Base-by-base conservation (phyloP, 1,140 invertebrate genomes). In the Pogonomyrmex californicus region DNA sequence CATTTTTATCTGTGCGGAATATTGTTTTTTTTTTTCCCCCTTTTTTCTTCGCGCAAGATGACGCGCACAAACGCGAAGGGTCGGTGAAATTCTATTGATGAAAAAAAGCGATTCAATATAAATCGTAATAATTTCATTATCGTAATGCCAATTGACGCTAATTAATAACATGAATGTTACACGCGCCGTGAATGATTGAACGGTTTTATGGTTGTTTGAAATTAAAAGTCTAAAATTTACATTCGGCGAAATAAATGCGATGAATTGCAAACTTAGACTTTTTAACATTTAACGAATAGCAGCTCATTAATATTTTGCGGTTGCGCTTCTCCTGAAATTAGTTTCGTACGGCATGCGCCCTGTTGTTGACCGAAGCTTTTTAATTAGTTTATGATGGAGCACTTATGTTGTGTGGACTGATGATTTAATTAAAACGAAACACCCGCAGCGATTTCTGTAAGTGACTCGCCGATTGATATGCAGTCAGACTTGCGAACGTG, bases 351-450 rank as follows among this genome's bases (percentile, higher is more conserved):
- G 49, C 38, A 33, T 6, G 36, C 36, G 12, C 36, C 33, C 30
- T 30, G 41, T 60, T 75, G 68, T 83, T 83, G 66, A 58, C 30
- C 68, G 17, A 60, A 73, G 79, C 41, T 75, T 83, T 82, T 83
- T 83, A 83, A 83, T 83, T 83, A 83, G 68, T 73, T 62, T 73
- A 73, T 73, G 66, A 82, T 17, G 56, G 38, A 68, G 38, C 17
- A 83, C 68, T 75, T 83, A 83, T 44, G 41, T 49, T 36, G 33
- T 33, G 38, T 30, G 54, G n/a, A 5, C 10, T 47, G 30, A 4
- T 78, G 76, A 70, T 73, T 83, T 83, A 83, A 83, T 83, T 83
- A 83, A 75, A 73, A 62, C 41, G 68, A 83, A 83, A 83, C 68
- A 75, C 79, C 30, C 68, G 54, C 54, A 54, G 68, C 68, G 33